phyloP scores from a whole-genome alignment of 2,888 invertebrate species.

The Calameuta pallipes region DNA sequence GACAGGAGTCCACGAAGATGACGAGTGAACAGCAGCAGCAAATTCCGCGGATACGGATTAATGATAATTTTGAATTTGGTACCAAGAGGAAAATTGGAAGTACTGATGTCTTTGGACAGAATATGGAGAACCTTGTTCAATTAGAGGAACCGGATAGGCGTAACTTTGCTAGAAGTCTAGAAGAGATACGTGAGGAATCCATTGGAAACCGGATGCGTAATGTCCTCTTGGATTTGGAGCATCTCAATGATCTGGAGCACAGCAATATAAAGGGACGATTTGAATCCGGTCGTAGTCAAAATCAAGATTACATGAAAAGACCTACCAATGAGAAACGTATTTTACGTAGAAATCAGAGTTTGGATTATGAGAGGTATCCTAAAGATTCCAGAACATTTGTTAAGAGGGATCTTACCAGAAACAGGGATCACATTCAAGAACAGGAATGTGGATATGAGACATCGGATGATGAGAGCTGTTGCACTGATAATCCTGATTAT shows the following conservation, averaged over 20 bases:
- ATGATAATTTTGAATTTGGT: slow-evolving; percentile 56
- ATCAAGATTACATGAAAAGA: slow-evolving; percentile 30
- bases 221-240: neutral
- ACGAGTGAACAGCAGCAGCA: neutral
- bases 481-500: slow-evolving; percentile 56
- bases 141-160: slow-evolving; percentile 55
- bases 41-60: slow-evolving; percentile 10
- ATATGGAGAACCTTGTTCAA: slow-evolving; percentile 59
- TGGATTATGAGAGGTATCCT: slow-evolving; percentile 49
- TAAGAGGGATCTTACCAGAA: slow-evolving; percentile 39
- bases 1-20: slow-evolving; percentile 23
- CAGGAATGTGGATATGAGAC: slow-evolving; percentile 54
- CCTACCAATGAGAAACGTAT: slow-evolving; percentile 36
- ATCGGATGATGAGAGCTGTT: slow-evolving; percentile 61
- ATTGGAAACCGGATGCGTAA: slow-evolving; percentile 2
- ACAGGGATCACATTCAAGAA: slow-evolving; percentile 13
- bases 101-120: slow-evolving; percentile 63
- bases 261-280: neutral
- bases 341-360: slow-evolving; percentile 55
- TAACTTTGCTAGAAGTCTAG: slow-evolving; percentile 54
- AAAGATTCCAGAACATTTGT: slow-evolving; percentile 54
- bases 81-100: slow-evolving; percentile 53
- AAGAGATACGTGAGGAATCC: slow-evolving; percentile 55
- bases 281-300: neutral
- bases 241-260: slow-evolving; percentile 13